Conservation (phyloP, 64 coral and sea anemone species). For the Hydrozoanthus tunicans region DNA sequence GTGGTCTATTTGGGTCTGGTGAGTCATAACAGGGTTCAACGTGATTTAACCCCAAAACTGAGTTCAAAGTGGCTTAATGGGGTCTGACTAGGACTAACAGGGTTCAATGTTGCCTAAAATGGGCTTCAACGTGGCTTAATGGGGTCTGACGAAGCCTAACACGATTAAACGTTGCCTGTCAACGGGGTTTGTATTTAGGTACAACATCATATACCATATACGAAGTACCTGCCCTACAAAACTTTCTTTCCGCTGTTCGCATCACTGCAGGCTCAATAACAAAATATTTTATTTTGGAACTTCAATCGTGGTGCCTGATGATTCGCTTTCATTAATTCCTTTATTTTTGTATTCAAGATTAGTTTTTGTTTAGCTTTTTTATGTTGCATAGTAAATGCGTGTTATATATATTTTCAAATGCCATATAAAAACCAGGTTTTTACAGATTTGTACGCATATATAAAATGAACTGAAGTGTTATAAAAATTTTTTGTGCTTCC, state of each 20-base stretch:
- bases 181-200: too few relatives aligned
- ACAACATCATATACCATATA: too few relatives aligned
- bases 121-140: too few relatives aligned
- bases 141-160: too few relatives aligned
- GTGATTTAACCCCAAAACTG: too few relatives aligned
- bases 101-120: too few relatives aligned
- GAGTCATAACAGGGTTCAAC: too few relatives aligned
- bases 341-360: not conserved
- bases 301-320: constrained; percentile 18
- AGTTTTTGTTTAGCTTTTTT: not conserved
- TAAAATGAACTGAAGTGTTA: not conserved
- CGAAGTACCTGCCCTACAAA: too few relatives aligned
- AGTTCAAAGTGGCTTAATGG: too few relatives aligned
- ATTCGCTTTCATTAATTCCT: constrained; percentile 24
- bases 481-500: not conserved
- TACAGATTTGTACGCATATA: not conserved
- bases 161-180: too few relatives aligned
- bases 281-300: not conserved
- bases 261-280: constrained; percentile 29
- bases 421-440: not conserved
- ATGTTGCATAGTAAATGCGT: not conserved
- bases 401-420: not conserved
- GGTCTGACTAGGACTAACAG: too few relatives aligned
- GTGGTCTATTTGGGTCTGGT: too few relatives aligned
- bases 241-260: not conserved